Conservation (phyloP, 92 coral and sea anemone genomes). For the Paragorgia papillata region DNA sequence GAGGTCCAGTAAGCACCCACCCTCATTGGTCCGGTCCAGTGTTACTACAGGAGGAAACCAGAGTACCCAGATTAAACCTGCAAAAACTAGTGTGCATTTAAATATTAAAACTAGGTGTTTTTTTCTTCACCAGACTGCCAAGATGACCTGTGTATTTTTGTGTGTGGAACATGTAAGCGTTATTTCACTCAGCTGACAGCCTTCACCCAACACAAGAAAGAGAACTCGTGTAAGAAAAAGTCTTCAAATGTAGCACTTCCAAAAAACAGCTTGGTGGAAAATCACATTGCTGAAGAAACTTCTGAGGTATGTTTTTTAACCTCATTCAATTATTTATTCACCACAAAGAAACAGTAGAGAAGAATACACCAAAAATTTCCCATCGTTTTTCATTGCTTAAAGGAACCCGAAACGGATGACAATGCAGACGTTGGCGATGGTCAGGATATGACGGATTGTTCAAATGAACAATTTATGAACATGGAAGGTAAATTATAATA, state of each 20-base stretch:
- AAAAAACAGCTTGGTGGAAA: neutral
- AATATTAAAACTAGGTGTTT: too few relatives aligned
- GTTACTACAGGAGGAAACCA: too few relatives aligned
- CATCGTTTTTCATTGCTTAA: too few relatives aligned
- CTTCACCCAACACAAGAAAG: slow-evolving; percentile 39
- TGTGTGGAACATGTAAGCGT: slow-evolving; percentile 44
- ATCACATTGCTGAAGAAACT: slow-evolving; percentile 1
- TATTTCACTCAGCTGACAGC: slow-evolving; percentile 38
- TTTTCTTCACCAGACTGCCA: slow-evolving; percentile 14
- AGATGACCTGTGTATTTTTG: slow-evolving; percentile 41
- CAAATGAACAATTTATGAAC: neutral
- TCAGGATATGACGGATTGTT: neutral
- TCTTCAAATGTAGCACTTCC: neutral
- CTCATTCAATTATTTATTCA: neutral
- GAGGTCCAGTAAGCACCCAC: too few relatives aligned
- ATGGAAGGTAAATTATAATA: neutral
- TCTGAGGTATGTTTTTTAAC: slow-evolving; percentile 6
- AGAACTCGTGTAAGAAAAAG: slow-evolving; percentile 6
- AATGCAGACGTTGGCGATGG: neutral
- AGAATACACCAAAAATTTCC: too few relatives aligned
- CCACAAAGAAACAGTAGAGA: too few relatives aligned
- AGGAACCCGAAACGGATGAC: neutral
- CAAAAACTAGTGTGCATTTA: too few relatives aligned
- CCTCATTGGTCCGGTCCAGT: too few relatives aligned
- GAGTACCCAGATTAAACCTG: too few relatives aligned